Percentiles rank a stretch among this genome's conserved stretches.
phyloP scores from a whole-genome alignment of 2,113 vertebrate genomes.

The Phrynosoma blainvillii region DNA sequence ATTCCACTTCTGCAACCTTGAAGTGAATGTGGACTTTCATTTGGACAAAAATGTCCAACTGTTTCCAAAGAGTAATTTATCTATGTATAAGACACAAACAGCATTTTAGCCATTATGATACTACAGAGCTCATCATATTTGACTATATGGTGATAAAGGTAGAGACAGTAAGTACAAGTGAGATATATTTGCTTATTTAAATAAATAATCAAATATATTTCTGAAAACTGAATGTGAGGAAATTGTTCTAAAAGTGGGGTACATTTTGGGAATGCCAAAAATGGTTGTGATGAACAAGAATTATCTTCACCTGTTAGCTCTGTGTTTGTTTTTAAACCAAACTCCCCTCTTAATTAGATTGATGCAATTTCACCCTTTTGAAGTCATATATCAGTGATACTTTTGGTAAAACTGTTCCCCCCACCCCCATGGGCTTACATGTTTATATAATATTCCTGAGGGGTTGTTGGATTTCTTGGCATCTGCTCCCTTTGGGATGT shows the following conservation, averaged over 20 bases:
- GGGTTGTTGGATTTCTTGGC: background rate
- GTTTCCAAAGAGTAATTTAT: no score
- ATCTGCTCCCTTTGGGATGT: background rate
- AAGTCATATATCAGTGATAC: slow-evolving; percentile 26
- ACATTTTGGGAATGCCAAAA: background rate
- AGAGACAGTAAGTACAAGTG: background rate
- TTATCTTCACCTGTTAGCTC: background rate
- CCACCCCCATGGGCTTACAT: slow-evolving; percentile 25
- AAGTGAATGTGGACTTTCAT: no score
- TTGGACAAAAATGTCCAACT: no score
- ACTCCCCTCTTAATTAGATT: slow-evolving; percentile 4
- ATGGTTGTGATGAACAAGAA: background rate
- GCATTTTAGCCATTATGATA: no score
- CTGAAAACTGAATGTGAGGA: background rate
- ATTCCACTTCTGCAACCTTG: no score
- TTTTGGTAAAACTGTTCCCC: slow-evolving; percentile 42
- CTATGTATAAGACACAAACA: no score
- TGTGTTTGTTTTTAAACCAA: background rate
- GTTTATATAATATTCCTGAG: slow-evolving; percentile 5
- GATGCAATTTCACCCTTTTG: background rate
- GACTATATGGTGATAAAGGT: no score
- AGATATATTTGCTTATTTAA: no score
- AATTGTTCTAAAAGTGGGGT: background rate
- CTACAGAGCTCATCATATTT: background rate
- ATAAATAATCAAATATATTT: background rate